These are phyloP conservation scores for Barypeithes pellucidus DNA, from an alignment of 2,888 invertebrate genomes.

Conservation along the genomic window DNA sequence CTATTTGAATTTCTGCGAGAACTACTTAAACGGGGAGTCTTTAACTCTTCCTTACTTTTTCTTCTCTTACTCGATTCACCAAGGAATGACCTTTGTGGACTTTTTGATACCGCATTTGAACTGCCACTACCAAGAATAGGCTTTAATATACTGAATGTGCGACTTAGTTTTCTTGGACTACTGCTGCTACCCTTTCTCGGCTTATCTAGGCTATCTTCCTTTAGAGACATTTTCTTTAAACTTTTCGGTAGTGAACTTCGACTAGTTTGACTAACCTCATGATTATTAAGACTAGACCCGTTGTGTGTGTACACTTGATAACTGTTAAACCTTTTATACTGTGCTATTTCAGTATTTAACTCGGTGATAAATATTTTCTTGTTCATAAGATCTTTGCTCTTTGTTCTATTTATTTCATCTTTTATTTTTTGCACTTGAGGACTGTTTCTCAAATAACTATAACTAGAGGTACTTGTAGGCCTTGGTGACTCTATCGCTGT, in stretches of 20 bases:
- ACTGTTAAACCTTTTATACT: constrained; percentile 50
- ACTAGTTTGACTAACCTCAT: neutral
- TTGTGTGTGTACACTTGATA: constrained; percentile 42
- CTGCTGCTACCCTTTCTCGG: neutral
- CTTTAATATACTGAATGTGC: neutral
- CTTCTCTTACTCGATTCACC: neutral
- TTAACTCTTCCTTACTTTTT: neutral
- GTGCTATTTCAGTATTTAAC: constrained; percentile 58
- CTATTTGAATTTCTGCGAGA: neutral
- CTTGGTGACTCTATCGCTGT: neutral
- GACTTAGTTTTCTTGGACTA: neutral
- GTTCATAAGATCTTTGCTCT: constrained; percentile 43
- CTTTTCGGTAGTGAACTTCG: neutral
- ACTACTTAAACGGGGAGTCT: too few species aligned
- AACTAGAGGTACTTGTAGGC: neutral
- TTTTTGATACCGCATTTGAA: neutral
- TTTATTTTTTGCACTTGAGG: constrained; percentile 54
- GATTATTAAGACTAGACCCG: neutral
- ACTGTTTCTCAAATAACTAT: constrained; percentile 19
- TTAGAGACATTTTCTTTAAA: neutral
- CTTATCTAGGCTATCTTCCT: neutral
- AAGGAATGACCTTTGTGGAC: neutral
- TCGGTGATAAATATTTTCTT: constrained; percentile 55
- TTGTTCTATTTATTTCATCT: constrained; percentile 53
- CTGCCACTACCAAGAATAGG: neutral